Evolutionary conservation across 2,113 vertebrate genomes (phyloP), one percentile per base, ranked within the genome.

Genomic region (Trichomycterus rosablanca): DNA sequence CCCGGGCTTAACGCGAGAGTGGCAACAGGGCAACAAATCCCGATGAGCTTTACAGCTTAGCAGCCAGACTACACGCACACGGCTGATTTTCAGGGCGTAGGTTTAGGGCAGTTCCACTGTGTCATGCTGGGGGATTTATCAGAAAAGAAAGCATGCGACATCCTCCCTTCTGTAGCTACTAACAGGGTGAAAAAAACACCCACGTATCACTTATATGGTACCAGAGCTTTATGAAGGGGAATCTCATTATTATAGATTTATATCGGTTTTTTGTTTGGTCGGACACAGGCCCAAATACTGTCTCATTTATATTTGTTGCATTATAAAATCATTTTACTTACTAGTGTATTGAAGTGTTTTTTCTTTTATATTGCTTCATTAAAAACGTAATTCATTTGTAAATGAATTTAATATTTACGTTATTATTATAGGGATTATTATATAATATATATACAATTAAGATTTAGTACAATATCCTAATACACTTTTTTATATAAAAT

Each of bases 101-200:
- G 53, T 39, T 22, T 59, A 32, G 44, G 52, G 52, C 52, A 56
- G 63, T 65, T 56, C 62, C 62, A 55, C 28, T 65, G 62, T 65
- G 62, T 65, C 63, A 65, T 65, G 56, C 52, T 26, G 54, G 52
- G 51, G 52, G 63, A 65, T 65, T 65, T 65, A 65, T 65, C 63
- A 28, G 34, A 46, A 43, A 56, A 44, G 22, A 20, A 49, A n/a
- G 52, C 52, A 2, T 40, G 54, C 18, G 16, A 45, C 49, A 54
- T 49, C 34, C 52, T 56, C 43, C 23, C 12, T 40, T 40, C 32
- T 30, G 5, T 57, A 30, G 19, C 43, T 45, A 35, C 22, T 5
- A 48, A 22, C 40, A 37, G n/a, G 37, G 7, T 51, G 42, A 20
- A 63, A 30, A 45, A 63, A 22, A 48, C 2, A 64, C 51, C 32